Evolutionary conservation across 2,113 vertebrate genomes (phyloP).

Genomic region (Anseranas semipalmata): DNA sequence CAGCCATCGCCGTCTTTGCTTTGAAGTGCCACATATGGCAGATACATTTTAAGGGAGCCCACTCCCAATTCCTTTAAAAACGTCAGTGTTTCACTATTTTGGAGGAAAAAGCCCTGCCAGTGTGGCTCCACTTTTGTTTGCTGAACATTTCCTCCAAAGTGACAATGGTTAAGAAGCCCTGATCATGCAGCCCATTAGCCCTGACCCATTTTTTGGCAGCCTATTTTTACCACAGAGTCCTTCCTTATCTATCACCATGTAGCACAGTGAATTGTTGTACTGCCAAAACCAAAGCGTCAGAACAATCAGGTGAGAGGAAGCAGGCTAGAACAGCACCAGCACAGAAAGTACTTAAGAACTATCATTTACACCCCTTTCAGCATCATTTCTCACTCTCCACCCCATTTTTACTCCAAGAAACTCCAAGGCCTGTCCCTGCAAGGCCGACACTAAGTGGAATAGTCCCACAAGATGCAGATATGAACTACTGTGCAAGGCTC

Average conservation of each 20-base stretch:
- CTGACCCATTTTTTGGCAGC: background rate
- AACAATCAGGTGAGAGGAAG: background rate
- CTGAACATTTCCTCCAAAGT: background rate
- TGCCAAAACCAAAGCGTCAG: fast-evolving
- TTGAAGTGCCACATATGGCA: background rate
- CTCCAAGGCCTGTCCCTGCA: background rate
- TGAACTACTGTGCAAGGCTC: background rate
- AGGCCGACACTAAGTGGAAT: background rate
- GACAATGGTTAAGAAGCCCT: background rate
- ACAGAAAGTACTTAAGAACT: background rate
- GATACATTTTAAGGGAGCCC: background rate
- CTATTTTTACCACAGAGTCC: background rate
- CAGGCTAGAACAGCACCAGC: background rate
- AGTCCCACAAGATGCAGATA: background rate
- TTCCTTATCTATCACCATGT: background rate
- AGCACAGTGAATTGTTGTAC: fast-evolving
- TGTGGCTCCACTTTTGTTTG: background rate
- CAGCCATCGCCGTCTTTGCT: background rate
- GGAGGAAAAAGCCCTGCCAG: background rate
- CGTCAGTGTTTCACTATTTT: background rate
- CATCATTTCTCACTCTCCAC: background rate
- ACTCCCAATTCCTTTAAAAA: background rate
- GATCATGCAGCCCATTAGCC: background rate
- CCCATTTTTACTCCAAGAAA: background rate
- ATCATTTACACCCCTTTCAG: background rate